A percentile compares a stretch with the other conserved stretches of the same genome.
These are phyloP conservation scores for Napeogenes inachia DNA, from an alignment of 2,888 invertebrate genomes.

Conservation along the genomic window DNA sequence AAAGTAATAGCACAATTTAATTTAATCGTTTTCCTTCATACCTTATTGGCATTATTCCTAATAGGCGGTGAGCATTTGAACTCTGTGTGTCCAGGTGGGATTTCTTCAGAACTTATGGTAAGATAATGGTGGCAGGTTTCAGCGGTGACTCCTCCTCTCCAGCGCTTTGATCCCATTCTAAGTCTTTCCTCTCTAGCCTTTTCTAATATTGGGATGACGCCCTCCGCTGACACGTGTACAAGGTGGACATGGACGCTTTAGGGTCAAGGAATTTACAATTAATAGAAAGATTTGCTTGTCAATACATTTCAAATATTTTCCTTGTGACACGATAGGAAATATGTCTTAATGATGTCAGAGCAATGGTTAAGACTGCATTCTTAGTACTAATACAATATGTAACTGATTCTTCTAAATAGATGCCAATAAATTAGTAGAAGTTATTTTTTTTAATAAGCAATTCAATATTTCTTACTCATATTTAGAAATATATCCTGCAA, in stretches of 20 bases:
- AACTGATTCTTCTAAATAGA: too few species aligned
- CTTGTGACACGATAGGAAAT: too few species aligned
- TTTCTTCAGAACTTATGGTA: constrained; percentile 78
- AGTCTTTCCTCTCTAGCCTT: constrained; percentile 63
- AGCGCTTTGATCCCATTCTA: constrained; percentile 70
- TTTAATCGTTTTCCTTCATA: constrained; percentile 32
- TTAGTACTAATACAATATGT: too few species aligned
- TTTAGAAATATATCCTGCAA: constrained; percentile 34
- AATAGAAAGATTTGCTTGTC: neutral
- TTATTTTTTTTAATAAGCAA: neutral
- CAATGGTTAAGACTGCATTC: too few species aligned
- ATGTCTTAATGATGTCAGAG: too few species aligned
- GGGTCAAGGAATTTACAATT: neutral
- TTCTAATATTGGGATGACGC: constrained; percentile 76
- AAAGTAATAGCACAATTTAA: too few species aligned
- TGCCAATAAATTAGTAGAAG: neutral
- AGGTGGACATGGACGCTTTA: constrained; percentile 80
- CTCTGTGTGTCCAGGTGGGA: constrained; percentile 80
- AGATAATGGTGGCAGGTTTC: constrained; percentile 88
- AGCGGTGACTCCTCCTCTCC: constrained; percentile 79
- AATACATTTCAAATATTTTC: too few species aligned
- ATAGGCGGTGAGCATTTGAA: constrained; percentile 87
- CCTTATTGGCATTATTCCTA: constrained; percentile 78
- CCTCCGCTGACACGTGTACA: constrained; percentile 82
- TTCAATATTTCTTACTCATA: constrained; percentile 33